These are phyloP conservation scores for Calidris pugnax DNA, from an alignment of 2,113 vertebrate species.

Conservation along the genomic window DNA sequence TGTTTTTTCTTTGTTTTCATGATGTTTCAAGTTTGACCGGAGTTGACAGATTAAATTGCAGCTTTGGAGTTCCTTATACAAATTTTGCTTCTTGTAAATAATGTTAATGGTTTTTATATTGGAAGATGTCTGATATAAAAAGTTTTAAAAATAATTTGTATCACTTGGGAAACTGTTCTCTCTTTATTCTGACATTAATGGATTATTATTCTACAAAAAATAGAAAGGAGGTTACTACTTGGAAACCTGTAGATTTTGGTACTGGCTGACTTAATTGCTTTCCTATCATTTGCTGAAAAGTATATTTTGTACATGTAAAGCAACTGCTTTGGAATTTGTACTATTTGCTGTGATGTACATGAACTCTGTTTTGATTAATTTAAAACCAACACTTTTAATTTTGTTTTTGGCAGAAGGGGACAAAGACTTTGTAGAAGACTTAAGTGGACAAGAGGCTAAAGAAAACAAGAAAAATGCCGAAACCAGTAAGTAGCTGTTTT, in stretches of 20 bases:
- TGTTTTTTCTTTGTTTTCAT: background rate
- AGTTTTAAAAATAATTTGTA: background rate
- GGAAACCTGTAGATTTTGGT: background rate
- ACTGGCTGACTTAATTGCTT: background rate
- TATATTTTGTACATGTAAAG: background rate
- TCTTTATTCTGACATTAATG: background rate
- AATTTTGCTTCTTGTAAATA: background rate
- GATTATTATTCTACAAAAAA: background rate
- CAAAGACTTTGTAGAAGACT: background rate
- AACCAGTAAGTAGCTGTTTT: slow-evolving; percentile 62
- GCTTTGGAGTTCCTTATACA: background rate
- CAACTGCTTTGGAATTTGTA: background rate
- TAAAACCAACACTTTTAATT: background rate
- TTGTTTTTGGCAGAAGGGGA: slow-evolving; percentile 36
- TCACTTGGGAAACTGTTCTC: background rate
- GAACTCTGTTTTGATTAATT: background rate
- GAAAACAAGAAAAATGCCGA: slow-evolving; percentile 65
- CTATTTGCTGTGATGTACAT: background rate
- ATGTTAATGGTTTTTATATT: background rate
- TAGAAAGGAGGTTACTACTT: background rate
- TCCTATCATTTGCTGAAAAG: background rate
- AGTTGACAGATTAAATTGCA: background rate
- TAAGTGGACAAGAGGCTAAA: background rate
- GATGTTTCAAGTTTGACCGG: background rate
- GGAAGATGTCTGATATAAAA: background rate